Evolutionary conservation across 2,888 invertebrate genomes (phyloP).

Genomic region (Sthenelais limicola): DNA sequence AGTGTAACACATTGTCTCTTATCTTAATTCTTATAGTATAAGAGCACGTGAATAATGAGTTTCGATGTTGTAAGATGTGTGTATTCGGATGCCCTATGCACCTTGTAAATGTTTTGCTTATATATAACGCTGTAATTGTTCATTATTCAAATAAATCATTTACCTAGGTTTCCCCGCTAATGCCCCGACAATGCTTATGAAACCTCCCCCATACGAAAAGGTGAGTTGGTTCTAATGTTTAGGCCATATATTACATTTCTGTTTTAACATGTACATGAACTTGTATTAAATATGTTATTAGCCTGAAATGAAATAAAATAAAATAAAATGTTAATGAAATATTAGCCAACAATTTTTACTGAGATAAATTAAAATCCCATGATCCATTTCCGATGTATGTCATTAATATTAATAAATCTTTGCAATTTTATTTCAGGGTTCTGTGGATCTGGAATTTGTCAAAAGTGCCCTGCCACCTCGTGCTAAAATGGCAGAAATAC

Average conservation of each 20-base stretch:
- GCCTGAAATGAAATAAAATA: background rate
- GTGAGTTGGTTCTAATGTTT: background rate
- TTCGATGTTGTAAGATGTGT: background rate
- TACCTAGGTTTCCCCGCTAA: constrained; percentile 43
- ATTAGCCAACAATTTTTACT: no score
- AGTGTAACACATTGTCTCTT: no score
- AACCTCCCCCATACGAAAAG: constrained; percentile 44
- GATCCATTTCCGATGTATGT: background rate
- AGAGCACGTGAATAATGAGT: background rate
- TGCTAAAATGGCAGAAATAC: constrained; percentile 46
- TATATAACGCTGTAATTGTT: no score
- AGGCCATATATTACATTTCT: background rate
- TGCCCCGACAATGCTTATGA: constrained; percentile 46
- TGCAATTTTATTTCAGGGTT: constrained; percentile 28
- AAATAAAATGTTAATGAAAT: no score
- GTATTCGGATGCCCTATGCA: background rate
- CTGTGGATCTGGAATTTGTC: constrained; percentile 7
- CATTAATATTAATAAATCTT: background rate
- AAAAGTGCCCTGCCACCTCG: constrained; percentile 43
- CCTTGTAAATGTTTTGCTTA: no score
- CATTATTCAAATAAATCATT: no score
- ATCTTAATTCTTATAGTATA: no score
- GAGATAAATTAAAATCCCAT: no score
- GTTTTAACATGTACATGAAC: background rate
- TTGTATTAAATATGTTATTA: background rate